Evolutionary conservation across 2,113 vertebrate species (phyloP).

Genomic region (Rhea pennata): DNA sequence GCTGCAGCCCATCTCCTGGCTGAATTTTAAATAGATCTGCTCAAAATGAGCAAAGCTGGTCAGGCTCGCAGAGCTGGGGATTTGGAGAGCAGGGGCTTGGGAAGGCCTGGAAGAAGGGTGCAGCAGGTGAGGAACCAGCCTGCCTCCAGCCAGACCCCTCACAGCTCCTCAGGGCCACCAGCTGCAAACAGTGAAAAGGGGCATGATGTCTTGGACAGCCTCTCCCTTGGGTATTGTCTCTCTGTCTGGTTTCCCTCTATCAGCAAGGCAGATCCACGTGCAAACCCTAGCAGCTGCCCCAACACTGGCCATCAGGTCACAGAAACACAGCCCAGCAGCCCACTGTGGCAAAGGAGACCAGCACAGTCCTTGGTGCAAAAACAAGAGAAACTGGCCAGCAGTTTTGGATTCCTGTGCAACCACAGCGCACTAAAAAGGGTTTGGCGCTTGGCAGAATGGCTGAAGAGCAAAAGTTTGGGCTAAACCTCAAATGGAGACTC

Average conservation of each 20-base stretch:
- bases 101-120: neutral
- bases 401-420: neutral
- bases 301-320: neutral
- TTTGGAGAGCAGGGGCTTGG: fast-evolving
- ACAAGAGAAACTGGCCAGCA: fast-evolving
- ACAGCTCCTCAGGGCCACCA: fast-evolving
- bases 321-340: neutral
- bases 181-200: neutral
- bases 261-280: neutral
- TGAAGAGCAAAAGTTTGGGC: neutral
- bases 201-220: fast-evolving
- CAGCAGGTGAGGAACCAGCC: fast-evolving
- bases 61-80: neutral
- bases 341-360: neutral
- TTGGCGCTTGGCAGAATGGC: fast-evolving
- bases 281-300: neutral
- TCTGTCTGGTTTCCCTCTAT: neutral
- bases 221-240: neutral
- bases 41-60: constrained; percentile 14
- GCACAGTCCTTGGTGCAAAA: neutral
- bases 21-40: constrained; percentile 66
- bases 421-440: fast-evolving
- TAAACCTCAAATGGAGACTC: neutral
- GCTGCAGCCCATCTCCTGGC: neutral
- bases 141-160: too few relatives aligned